Percentiles rank a stretch among this genome's conserved stretches.
phyloP scores from a whole-genome alignment of 2,797 vertebrate species.

The Prunella strophiata region DNA sequence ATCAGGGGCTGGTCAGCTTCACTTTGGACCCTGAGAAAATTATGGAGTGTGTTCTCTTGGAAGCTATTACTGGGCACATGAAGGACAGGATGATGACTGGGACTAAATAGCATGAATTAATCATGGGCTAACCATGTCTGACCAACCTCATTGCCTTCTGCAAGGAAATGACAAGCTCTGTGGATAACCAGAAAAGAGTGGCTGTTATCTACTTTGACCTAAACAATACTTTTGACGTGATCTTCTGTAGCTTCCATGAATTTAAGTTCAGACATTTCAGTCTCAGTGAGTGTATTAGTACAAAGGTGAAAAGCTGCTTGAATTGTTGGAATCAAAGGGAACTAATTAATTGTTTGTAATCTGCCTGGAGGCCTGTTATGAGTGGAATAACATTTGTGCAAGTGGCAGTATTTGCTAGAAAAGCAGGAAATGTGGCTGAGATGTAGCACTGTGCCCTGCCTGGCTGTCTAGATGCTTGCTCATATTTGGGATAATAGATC shows the following conservation, averaged over 20 bases:
- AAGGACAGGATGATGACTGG: constrained; percentile 33
- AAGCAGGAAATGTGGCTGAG: constrained; percentile 5
- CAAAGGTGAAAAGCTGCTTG: neutral
- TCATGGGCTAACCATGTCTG: neutral
- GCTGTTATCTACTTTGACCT: constrained; percentile 17
- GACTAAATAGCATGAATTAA: constrained; percentile 27
- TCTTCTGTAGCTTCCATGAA: neutral
- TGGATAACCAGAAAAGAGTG: neutral
- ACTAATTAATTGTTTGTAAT: constrained; percentile 24
- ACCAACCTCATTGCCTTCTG: constrained; percentile 20
- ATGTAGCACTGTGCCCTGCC: neutral
- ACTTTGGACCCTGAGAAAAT: constrained; percentile 12
- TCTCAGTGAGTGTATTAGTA: neutral
- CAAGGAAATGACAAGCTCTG: constrained; percentile 9
- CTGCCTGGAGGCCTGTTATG: neutral
- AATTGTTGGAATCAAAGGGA: constrained; percentile 9
- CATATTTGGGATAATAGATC: neutral
- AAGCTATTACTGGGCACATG: neutral
- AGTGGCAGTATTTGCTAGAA: constrained; percentile 7
- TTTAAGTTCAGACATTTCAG: constrained; percentile 8
- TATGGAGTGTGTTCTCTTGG: neutral
- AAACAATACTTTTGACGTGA: neutral
- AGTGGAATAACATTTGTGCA: neutral
- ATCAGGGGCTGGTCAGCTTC: neutral
- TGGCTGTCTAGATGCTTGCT: neutral